Evolutionary conservation across 2,888 invertebrate species (phyloP).

Genomic region (Papilio gigon): DNA sequence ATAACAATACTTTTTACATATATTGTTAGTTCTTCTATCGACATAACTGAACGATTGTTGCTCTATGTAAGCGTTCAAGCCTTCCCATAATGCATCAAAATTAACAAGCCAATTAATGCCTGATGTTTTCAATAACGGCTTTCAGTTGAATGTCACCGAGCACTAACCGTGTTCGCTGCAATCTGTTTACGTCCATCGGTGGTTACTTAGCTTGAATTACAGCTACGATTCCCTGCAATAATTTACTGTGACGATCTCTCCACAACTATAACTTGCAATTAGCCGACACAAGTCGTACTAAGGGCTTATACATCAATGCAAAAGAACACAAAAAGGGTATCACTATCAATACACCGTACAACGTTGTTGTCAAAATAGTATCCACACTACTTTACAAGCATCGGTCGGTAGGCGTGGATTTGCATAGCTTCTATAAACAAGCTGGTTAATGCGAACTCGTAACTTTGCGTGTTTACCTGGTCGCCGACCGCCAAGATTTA

Average conservation of each 20-base stretch:
- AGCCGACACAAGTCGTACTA: constrained; percentile 56
- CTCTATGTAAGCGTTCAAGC: no score
- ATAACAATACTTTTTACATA: no score
- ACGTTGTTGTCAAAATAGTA: constrained; percentile 32
- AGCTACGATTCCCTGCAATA: constrained; percentile 59
- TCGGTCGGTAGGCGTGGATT: constrained; percentile 43
- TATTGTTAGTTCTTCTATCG: no score
- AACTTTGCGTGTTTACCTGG: constrained; percentile 47
- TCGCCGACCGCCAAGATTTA: constrained; percentile 49
- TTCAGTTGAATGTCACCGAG: constrained; percentile 49
- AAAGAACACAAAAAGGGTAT: constrained; percentile 45
- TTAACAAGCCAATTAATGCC: constrained; percentile 21
- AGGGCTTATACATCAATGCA: constrained; percentile 43
- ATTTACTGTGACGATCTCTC: constrained; percentile 65
- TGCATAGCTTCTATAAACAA: constrained; percentile 56
- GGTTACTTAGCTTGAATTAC: constrained; percentile 72
- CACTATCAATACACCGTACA: background rate
- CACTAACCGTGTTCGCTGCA: constrained; percentile 42
- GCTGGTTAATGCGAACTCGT: constrained; percentile 53
- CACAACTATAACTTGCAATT: constrained; percentile 74
- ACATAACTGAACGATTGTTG: no score
- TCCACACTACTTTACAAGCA: constrained; percentile 38
- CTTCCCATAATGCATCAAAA: constrained; percentile 15
- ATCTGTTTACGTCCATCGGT: constrained; percentile 54
- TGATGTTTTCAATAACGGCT: constrained; percentile 22